These are phyloP conservation scores for Morone saxatilis DNA, from an alignment of 2,113 vertebrate genomes.

Conservation along the genomic window DNA sequence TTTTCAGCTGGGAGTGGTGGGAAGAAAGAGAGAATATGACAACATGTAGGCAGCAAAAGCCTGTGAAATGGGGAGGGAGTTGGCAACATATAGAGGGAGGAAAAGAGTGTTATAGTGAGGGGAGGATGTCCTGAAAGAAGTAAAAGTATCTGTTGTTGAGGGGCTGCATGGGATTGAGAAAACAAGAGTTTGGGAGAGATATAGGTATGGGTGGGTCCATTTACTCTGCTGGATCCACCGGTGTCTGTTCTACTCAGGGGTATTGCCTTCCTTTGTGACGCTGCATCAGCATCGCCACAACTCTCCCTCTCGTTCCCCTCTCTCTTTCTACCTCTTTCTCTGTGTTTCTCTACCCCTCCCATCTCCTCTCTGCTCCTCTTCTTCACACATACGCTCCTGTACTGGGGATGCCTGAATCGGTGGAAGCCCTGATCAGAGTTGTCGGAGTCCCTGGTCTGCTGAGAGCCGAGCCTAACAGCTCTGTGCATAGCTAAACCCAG, in stretches of 20 bases:
- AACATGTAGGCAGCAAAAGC: background rate
- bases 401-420: constrained; percentile 54
- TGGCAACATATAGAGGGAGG: too few species aligned
- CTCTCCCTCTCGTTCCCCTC: constrained; percentile 8
- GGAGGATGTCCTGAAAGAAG: background rate
- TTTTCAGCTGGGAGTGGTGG: background rate
- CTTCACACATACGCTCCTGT: constrained; percentile 32
- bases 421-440: constrained; percentile 55
- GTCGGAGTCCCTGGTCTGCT: constrained; percentile 32
- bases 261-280: constrained; percentile 45
- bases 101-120: background rate
- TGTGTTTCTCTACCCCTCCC: constrained; percentile 53
- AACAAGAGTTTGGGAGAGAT: background rate
- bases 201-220: background rate
- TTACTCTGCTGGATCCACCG: background rate
- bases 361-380: constrained; percentile 22
- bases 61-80: too few species aligned
- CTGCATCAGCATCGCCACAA: constrained; percentile 45
- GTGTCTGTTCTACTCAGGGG: constrained; percentile 30
- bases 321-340: constrained; percentile 53
- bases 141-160: background rate
- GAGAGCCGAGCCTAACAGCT: constrained; percentile 58
- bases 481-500: constrained; percentile 70
- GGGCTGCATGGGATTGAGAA: background rate
- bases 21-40: background rate